Percentiles rank a stretch among this genome's conserved stretches.
Conservation (phyloP, 2,113 vertebrate genomes). For the Ctenodactylus gundi region DNA sequence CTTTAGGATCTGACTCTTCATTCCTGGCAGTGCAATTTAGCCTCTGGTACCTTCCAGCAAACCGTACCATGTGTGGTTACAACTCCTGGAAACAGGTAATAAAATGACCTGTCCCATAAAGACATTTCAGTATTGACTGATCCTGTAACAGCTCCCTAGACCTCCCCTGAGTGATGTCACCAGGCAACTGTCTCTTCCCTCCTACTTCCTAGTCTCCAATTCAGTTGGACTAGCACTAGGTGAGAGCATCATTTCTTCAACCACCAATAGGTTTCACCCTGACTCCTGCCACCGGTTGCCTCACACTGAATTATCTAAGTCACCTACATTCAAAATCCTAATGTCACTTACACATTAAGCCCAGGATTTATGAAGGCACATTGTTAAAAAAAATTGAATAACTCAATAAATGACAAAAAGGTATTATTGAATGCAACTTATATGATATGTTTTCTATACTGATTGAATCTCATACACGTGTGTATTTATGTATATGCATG, state of each 20-base stretch:
- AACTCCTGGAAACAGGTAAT: constrained; percentile 25
- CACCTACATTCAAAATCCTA: background rate
- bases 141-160: background rate
- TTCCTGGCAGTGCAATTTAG: background rate
- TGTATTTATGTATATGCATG: no score
- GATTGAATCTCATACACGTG: background rate
- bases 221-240: background rate
- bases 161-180: background rate
- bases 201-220: background rate
- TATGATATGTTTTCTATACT: no score
- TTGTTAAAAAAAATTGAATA: background rate
- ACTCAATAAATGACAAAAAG: background rate
- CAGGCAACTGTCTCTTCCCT: background rate
- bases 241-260: background rate
- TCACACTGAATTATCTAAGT: background rate
- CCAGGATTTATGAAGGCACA: background rate
- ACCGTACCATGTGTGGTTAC: background rate
- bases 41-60: background rate
- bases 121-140: background rate
- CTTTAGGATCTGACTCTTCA: background rate
- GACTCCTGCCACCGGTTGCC: background rate
- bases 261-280: background rate
- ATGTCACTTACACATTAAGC: background rate
- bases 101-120: background rate
- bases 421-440: background rate